These are phyloP conservation scores for Oceanodroma tethys DNA, from an alignment of 2,113 vertebrate species.

Conservation along the genomic window DNA sequence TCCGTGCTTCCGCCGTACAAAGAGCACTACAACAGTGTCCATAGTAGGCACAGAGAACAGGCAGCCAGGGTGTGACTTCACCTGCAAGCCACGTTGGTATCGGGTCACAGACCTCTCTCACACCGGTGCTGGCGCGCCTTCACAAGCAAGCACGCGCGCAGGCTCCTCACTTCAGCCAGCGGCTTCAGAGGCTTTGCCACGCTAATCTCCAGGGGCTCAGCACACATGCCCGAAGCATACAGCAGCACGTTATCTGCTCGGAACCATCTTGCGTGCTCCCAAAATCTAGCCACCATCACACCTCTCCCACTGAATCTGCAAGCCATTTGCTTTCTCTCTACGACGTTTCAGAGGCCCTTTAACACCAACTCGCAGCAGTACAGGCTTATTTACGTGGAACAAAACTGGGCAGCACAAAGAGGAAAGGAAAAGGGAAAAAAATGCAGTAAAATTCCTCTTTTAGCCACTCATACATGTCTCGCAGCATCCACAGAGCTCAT, in stretches of 20 bases:
- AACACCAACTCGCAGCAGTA: neutral
- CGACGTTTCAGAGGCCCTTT: neutral
- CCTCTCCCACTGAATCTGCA: neutral
- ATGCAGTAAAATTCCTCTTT: neutral
- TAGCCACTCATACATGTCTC: neutral
- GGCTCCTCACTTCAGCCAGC: neutral
- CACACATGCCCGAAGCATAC: neutral
- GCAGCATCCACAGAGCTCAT: neutral
- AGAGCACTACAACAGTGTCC: neutral
- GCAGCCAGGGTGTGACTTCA: neutral
- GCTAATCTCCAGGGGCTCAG: neutral
- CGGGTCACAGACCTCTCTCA: neutral
- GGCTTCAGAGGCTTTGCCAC: neutral
- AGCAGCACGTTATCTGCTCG: neutral
- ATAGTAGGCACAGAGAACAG: neutral
- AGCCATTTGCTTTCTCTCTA: neutral
- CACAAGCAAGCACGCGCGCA: fast-evolving
- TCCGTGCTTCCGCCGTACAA: neutral
- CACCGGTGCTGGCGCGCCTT: neutral
- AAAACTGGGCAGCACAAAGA: neutral
- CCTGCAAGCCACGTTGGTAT: neutral
- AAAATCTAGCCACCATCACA: neutral
- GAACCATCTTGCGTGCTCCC: neutral
- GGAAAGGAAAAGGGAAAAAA: neutral
- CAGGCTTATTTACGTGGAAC: neutral